Evolutionary conservation across 2,113 vertebrate species (phyloP).

Genomic region (Onychostruthus taczanowskii): DNA sequence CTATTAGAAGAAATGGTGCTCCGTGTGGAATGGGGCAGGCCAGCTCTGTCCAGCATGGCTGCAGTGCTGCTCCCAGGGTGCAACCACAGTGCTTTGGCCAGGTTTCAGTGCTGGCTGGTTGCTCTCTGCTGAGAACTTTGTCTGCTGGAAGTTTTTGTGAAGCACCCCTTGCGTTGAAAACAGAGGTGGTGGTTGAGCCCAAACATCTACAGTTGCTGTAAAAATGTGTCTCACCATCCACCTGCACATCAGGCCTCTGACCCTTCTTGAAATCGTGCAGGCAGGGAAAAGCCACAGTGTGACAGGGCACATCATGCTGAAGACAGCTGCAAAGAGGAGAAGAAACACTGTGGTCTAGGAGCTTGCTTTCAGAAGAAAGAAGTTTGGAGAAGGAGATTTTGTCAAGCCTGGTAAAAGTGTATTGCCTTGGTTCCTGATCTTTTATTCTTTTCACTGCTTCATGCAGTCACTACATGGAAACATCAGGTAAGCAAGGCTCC

Average conservation of each 20-base stretch:
- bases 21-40: background rate
- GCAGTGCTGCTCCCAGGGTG: background rate
- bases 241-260: background rate
- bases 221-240: background rate
- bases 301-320: background rate
- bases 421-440: background rate
- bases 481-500: background rate
- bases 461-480: background rate
- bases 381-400: background rate
- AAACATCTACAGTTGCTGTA: background rate
- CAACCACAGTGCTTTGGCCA: rapidly evolving
- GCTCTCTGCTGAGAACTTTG: background rate
- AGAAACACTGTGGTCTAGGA: background rate
- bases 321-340: background rate
- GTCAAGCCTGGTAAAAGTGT: background rate
- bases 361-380: background rate
- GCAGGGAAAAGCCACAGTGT: background rate
- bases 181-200: background rate
- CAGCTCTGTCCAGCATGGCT: rapidly evolving
- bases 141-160: background rate
- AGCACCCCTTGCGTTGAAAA: background rate
- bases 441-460: conserved; percentile 15
- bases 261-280: background rate
- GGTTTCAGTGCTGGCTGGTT: background rate
- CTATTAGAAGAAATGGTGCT: background rate